These are phyloP conservation scores for Propithecus coquereli DNA, from an alignment of 2,113 vertebrate species.

Conservation along the genomic window DNA sequence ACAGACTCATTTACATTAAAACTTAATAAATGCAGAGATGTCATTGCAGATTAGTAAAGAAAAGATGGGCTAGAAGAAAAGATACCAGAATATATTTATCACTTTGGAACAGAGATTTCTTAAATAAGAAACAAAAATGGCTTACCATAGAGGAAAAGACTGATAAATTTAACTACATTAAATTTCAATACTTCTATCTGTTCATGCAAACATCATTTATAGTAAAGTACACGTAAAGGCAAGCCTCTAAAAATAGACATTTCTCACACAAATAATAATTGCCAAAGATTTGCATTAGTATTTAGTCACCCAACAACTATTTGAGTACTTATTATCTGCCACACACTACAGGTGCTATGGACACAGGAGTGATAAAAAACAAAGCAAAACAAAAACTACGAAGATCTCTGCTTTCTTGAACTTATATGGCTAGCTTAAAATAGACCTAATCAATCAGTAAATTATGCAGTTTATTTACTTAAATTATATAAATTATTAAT, in stretches of 20 bases:
- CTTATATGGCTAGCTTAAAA: not conserved
- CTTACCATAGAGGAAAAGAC: not conserved
- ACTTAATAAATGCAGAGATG: not conserved
- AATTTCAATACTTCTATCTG: not conserved
- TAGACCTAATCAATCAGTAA: not conserved
- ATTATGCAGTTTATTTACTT: not conserved
- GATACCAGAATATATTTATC: not conserved
- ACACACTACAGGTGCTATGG: not conserved
- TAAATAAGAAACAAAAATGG: not conserved
- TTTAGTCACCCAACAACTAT: not conserved
- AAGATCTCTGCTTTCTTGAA: not conserved
- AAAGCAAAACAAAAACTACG: not conserved
- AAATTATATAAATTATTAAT: not conserved
- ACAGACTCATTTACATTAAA: not conserved
- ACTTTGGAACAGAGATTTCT: not conserved
- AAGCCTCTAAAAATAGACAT: not conserved
- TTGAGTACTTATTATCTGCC: not conserved
- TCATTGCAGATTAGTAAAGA: not conserved
- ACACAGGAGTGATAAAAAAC: not conserved
- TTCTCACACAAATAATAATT: not conserved
- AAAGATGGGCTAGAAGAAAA: not conserved
- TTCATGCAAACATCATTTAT: not conserved
- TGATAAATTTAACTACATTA: not conserved
- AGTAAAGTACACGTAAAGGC: not conserved
- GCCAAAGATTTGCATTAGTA: not conserved